These are phyloP conservation scores for Salmo trutta DNA, from an alignment of 2,797 vertebrate genomes.

Conservation along the genomic window DNA sequence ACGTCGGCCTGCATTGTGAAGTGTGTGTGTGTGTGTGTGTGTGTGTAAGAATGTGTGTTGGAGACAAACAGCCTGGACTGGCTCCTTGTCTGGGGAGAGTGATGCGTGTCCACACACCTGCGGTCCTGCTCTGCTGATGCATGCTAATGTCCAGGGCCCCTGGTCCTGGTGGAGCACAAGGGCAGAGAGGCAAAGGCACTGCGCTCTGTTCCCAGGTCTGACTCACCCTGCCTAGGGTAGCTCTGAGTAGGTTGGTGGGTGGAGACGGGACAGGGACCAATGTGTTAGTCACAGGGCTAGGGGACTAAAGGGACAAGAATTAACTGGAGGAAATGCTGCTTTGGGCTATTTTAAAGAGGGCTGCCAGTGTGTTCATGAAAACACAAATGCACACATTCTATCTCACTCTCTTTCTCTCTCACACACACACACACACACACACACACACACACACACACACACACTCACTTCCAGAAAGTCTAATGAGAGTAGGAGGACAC, in stretches of 20 bases:
- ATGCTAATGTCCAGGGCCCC: slow-evolving; percentile 48
- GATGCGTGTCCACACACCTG: slow-evolving; percentile 41
- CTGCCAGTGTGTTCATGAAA: slow-evolving; percentile 18
- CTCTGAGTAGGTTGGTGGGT: slow-evolving; percentile 34
- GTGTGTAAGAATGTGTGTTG: slow-evolving; percentile 23
- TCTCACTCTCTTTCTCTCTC: not conserved
- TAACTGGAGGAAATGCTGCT: slow-evolving; percentile 41
- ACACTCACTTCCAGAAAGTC: slow-evolving; percentile 32
- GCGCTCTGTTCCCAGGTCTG: slow-evolving; percentile 45
- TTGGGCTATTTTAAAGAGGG: slow-evolving; percentile 49
- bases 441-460: slow-evolving; percentile 14
- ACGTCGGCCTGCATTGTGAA: not conserved
- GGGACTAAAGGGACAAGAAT: slow-evolving; percentile 24
- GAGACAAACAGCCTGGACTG: not conserved
- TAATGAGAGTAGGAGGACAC: slow-evolving; percentile 74
- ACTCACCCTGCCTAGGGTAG: slow-evolving; percentile 51
- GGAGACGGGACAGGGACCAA: slow-evolving; percentile 24
- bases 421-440: not conserved
- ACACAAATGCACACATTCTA: slow-evolving; percentile 19
- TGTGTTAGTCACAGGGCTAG: slow-evolving; percentile 40
- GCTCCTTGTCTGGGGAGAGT: not conserved
- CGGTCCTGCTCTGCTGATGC: slow-evolving; percentile 48
- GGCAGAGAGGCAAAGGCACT: slow-evolving; percentile 56
- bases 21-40: not conserved
- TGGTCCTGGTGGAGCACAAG: slow-evolving; percentile 46